Percentiles rank a stretch among this genome's conserved stretches.
phyloP scores from a whole-genome alignment of 1,140 invertebrate genomes.

The Tetramorium parvispinum region DNA sequence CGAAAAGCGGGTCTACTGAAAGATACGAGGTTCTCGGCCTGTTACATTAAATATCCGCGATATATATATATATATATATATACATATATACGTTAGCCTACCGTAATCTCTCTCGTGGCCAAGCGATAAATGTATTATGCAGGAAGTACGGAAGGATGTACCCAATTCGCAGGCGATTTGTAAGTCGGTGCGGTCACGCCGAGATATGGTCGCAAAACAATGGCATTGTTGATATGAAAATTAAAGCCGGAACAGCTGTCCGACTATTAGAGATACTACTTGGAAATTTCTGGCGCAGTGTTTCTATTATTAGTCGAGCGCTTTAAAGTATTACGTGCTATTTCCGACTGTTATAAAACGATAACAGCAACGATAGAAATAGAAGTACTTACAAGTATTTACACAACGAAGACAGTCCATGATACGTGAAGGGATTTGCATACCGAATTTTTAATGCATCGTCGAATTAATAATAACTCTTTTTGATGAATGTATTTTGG shows the following conservation, averaged over 20 bases:
- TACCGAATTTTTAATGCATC: neutral
- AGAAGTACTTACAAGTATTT: neutral
- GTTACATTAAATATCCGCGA: constrained; percentile 37
- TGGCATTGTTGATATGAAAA: neutral
- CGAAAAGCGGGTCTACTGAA: constrained; percentile 14
- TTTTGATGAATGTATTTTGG: neutral
- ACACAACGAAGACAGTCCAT: neutral
- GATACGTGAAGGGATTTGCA: neutral
- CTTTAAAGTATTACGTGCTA: neutral
- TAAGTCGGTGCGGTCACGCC: constrained; percentile 8
- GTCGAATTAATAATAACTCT: neutral
- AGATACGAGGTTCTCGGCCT: constrained; percentile 19
- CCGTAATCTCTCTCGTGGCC: constrained; percentile 36
- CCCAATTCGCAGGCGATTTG: constrained; percentile 16
- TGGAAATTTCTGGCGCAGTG: neutral
- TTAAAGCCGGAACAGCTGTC: neutral
- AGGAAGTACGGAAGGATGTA: constrained; percentile 54
- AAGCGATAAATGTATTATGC: constrained; percentile 46
- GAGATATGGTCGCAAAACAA: constrained; percentile 16
- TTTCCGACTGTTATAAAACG: neutral
- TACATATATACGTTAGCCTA: neutral
- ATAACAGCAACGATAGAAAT: neutral
- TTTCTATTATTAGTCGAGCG: constrained; percentile 9
- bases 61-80: too few relatives aligned
- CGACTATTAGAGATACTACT: neutral